Percentiles rank a stretch among this genome's conserved stretches.
Conservation (phyloP, 1,140 invertebrate species). For the Bradynema listronoti region DNA sequence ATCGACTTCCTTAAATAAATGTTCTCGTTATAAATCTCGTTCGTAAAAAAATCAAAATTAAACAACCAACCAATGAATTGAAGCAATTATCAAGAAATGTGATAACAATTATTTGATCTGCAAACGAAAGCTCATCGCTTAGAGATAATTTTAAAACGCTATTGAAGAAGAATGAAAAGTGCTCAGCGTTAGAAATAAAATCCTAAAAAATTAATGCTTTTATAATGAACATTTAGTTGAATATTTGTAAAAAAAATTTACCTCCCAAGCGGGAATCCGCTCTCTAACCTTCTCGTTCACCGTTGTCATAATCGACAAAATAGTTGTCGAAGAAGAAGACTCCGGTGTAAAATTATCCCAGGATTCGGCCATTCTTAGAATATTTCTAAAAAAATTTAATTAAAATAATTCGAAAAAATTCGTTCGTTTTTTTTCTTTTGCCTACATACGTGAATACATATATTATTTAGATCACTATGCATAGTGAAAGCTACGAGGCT, state of each 20-base stretch:
- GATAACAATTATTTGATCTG: slow-evolving; percentile 77
- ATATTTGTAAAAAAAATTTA: slow-evolving; percentile 57
- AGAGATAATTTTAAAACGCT: slow-evolving; percentile 70
- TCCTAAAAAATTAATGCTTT: slow-evolving; percentile 61
- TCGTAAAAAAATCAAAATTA: slow-evolving; percentile 24
- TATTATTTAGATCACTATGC: no score
- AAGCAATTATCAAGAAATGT: slow-evolving; percentile 92
- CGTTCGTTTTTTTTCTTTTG: no score
- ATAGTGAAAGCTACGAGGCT: no score
- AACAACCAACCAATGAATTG: slow-evolving; percentile 68
- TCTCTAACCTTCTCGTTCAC: slow-evolving; percentile 97
- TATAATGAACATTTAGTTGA: slow-evolving; percentile 13
- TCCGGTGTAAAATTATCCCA: no score
- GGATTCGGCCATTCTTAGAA: no score
- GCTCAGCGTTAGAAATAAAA: slow-evolving; percentile 72
- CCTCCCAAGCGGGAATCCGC: slow-evolving; percentile 87
- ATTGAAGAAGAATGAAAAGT: slow-evolving; percentile 81
- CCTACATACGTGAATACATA: no score
- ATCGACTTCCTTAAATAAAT: slow-evolving; percentile 72
- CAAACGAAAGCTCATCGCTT: slow-evolving; percentile 63
- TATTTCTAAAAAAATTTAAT: no score
- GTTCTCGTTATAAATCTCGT: slow-evolving; percentile 13
- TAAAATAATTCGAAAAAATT: no score
- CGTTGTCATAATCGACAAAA: slow-evolving; percentile 91
- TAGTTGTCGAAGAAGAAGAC: slow-evolving; percentile 72